These are phyloP conservation scores for Myodes glareolus DNA, from an alignment of 2,113 vertebrate species.

Conservation along the genomic window DNA sequence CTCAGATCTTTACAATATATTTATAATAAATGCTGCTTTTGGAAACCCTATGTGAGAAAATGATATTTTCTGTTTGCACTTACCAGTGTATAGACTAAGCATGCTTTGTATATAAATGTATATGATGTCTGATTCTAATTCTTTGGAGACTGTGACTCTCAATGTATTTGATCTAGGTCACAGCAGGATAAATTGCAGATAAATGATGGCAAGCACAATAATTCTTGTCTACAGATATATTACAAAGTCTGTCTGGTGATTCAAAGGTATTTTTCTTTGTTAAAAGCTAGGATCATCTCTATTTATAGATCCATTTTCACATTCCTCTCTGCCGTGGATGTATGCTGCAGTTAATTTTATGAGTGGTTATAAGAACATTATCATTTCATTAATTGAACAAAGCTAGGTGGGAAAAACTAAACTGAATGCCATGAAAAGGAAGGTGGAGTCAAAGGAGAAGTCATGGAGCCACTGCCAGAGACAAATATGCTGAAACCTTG, in stretches of 20 bases:
- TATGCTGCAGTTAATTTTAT: not conserved
- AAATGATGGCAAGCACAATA: not conserved
- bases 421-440: no score
- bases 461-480: no score
- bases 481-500: no score
- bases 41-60: not conserved
- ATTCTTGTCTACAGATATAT: not conserved
- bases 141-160: not conserved
- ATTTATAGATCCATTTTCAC: constrained; percentile 12
- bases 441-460: no score
- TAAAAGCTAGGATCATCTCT: not conserved
- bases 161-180: not conserved
- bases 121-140: not conserved
- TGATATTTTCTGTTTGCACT: not conserved
- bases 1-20: not conserved
- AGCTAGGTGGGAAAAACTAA: no score
- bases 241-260: not conserved
- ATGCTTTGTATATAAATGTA: not conserved
- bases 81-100: not conserved
- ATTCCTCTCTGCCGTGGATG: not conserved
- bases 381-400: not conserved
- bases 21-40: not conserved
- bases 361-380: not conserved
- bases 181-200: not conserved
- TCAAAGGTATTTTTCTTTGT: not conserved